These are phyloP conservation scores for Rugalucina vietnamica DNA, from an alignment of 2,888 invertebrate genomes.

Conservation along the genomic window DNA sequence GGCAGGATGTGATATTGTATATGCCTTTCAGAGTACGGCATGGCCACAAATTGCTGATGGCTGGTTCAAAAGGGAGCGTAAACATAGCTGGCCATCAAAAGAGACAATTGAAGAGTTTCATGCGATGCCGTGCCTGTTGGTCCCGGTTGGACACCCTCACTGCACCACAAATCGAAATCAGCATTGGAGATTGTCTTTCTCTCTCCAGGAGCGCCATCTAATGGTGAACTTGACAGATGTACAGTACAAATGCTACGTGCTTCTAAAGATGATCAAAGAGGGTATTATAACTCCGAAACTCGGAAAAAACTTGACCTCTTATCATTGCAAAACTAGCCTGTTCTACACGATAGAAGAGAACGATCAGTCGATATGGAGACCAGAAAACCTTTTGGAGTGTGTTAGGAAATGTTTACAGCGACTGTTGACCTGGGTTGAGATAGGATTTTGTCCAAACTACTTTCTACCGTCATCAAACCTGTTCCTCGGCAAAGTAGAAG, in stretches of 20 bases:
- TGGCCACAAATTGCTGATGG: slow-evolving; percentile 17
- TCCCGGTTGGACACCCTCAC: slow-evolving; percentile 21
- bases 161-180: slow-evolving; percentile 8
- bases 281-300: slow-evolving; percentile 1
- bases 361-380: background rate
- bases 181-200: slow-evolving; percentile 29
- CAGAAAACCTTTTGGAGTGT: slow-evolving; percentile 7
- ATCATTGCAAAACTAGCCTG: slow-evolving; percentile 37
- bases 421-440: background rate
- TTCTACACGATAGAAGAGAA: slow-evolving; percentile 23
- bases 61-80: slow-evolving; percentile 17
- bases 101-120: slow-evolving; percentile 12
- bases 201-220: slow-evolving; percentile 20
- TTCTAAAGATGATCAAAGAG: slow-evolving; percentile 28
- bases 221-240: slow-evolving; percentile 14
- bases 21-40: slow-evolving; percentile 14
- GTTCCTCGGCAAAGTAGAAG: background rate
- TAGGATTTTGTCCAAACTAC: slow-evolving; percentile 24
- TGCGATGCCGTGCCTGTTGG: slow-evolving; percentile 29
- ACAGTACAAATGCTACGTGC: slow-evolving; percentile 31
- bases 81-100: background rate
- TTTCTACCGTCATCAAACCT: slow-evolving; percentile 32
- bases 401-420: background rate
- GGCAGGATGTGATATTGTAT: slow-evolving; percentile 22
- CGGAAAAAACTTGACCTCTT: slow-evolving; percentile 21